Percentiles rank a stretch among this genome's conserved stretches.
phyloP scores from a whole-genome alignment of 1,140 invertebrate genomes.

The Polyergus mexicanus region DNA sequence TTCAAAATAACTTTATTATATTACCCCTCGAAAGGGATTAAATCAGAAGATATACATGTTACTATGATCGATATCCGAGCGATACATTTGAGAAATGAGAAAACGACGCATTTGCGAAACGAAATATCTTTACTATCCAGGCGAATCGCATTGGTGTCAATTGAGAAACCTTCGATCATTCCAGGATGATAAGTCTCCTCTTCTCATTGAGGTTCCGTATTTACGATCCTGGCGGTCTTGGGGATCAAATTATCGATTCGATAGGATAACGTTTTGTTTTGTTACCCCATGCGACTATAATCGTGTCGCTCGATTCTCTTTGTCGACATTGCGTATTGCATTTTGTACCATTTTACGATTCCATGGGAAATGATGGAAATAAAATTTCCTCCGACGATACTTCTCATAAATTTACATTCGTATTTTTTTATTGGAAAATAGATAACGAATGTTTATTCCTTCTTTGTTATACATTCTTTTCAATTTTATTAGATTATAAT shows the following conservation, averaged over 20 bases:
- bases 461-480: not conserved
- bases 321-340: not conserved
- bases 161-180: conserved; percentile 19
- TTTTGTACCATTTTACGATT: conserved; percentile 7
- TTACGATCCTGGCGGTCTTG: conserved; percentile 30
- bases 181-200: conserved; percentile 48
- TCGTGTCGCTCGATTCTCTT: conserved; percentile 20
- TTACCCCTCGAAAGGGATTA: not conserved
- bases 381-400: conserved; percentile 28
- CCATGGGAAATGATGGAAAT: conserved; percentile 26
- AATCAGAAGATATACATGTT: not conserved
- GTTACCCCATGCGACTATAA: conserved; percentile 24
- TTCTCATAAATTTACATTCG: conserved; percentile 23
- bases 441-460: not conserved
- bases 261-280: conserved; percentile 57
- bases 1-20: not conserved
- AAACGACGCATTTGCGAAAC: conserved; percentile 45
- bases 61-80: not conserved
- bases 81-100: conserved; percentile 28
- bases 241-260: conserved; percentile 54
- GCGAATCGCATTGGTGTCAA: conserved; percentile 36
- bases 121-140: conserved; percentile 21
- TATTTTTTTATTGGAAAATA: not conserved
- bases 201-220: conserved; percentile 26
- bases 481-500: not conserved